Evolutionary conservation across 2,797 vertebrate species (phyloP).

Genomic region (Sparidentex hasta): DNA sequence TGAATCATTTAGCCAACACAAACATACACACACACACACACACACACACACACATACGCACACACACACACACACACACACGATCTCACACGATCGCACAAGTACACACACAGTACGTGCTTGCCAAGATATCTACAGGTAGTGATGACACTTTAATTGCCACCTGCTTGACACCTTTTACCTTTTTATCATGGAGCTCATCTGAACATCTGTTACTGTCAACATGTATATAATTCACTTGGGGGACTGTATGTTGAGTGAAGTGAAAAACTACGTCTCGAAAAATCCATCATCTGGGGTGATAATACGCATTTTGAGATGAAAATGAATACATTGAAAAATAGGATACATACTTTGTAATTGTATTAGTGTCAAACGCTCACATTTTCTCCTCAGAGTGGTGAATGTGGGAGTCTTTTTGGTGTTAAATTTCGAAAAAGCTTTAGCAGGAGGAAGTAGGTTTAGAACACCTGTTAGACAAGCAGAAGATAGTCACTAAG

Average conservation of each 20-base stretch:
- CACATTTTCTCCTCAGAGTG: neutral
- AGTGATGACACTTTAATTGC: conserved; percentile 16
- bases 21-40: conserved; percentile 6
- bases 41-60: neutral
- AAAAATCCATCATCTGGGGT: neutral
- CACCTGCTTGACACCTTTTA: conserved; percentile 48
- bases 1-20: conserved; percentile 53
- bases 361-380: neutral
- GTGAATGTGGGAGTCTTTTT: neutral
- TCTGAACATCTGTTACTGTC: conserved; percentile 47
- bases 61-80: conserved; percentile 3
- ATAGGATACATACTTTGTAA: accelerated
- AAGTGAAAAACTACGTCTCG: neutral
- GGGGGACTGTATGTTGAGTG: neutral
- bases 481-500: no score
- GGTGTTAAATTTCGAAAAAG: no score
- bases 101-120: neutral
- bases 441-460: neutral
- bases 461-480: neutral
- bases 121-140: conserved; percentile 44
- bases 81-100: neutral
- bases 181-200: conserved; percentile 38
- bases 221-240: neutral
- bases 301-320: neutral
- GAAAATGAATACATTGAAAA: neutral